Evolutionary conservation across 2,797 vertebrate genomes (phyloP), one percentile per base, ranked within the genome.

Genomic region (Eulemur albifrons): DNA sequence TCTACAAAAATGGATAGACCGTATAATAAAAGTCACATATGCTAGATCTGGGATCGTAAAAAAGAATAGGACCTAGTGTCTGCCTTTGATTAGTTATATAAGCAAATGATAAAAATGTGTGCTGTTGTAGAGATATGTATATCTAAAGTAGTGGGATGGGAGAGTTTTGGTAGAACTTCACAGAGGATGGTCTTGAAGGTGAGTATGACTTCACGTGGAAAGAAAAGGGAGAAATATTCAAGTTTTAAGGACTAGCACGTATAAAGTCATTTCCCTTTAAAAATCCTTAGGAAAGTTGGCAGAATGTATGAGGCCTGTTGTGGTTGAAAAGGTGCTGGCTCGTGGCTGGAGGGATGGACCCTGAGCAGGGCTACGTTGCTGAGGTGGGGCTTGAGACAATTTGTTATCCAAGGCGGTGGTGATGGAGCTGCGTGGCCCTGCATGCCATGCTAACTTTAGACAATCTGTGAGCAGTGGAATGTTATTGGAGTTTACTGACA

Each of bases 81-180:
- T 79, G n/a, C 11, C 21, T 77, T 50, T 83, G 70, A 70, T 73
- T 32, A 54, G 38, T 90, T 88, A 73, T 12, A n/a, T 48, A 93
- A 81, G 40, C 21, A 59, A 82, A 88, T 40, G 35, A 45, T 38
- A 63, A 43, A 84, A 72, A 57, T 27, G 77, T 17, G 10, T 52
- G 27, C 67, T 63, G 20, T 50, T 54, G n/a, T 50, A 86, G 65
- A 57, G 12, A 6, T 40, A 65, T 21, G 4, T 63, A 52, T 7
- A 59, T 13, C 18, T 32, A 82, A 75, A 83, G 8, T 57, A 38
- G 5, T n/a, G 4, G 82, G 4, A 10, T 57, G 7, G 43, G 52
- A 63, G 25, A 80, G 43, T 61, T 95, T 83, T 5, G 17, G 38
- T 25, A 81, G 43, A 75, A 76, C 18, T 52, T 82, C 38, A 21